phyloP scores from a whole-genome alignment of 2,113 vertebrate species.

The Hippotragus niger region DNA sequence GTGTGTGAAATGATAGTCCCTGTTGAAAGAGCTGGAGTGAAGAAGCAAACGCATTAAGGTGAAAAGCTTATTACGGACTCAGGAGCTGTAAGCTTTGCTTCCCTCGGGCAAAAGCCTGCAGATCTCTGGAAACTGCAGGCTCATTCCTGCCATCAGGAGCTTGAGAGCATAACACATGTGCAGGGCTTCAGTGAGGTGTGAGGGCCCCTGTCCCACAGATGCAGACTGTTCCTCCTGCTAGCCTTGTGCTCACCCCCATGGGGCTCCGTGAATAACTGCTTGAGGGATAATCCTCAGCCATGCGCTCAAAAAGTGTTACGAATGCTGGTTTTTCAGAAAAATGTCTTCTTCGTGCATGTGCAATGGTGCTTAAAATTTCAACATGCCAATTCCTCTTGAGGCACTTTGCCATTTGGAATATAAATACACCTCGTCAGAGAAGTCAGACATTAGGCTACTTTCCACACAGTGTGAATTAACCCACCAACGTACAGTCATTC shows the following conservation, averaged over 20 bases:
- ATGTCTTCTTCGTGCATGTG: background rate
- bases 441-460: background rate
- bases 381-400: background rate
- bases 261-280: background rate
- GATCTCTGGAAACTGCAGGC: background rate
- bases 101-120: background rate
- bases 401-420: background rate
- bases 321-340: background rate
- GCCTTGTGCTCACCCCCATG: background rate
- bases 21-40: conserved; percentile 44
- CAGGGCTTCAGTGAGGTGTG: background rate
- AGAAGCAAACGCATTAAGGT: background rate
- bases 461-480: background rate
- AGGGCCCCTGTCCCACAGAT: background rate
- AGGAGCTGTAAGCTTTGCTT: background rate
- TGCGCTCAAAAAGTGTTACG: background rate
- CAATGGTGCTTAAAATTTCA: background rate
- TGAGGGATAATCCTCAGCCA: background rate
- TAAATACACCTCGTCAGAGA: background rate
- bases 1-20: conserved; percentile 50
- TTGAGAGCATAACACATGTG: background rate
- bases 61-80: background rate
- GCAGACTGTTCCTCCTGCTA: background rate
- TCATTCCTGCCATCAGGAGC: background rate
- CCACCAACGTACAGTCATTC: background rate